These are phyloP conservation scores for Diphyllodes magnificus DNA, from an alignment of 2,113 vertebrate genomes.

Conservation along the genomic window DNA sequence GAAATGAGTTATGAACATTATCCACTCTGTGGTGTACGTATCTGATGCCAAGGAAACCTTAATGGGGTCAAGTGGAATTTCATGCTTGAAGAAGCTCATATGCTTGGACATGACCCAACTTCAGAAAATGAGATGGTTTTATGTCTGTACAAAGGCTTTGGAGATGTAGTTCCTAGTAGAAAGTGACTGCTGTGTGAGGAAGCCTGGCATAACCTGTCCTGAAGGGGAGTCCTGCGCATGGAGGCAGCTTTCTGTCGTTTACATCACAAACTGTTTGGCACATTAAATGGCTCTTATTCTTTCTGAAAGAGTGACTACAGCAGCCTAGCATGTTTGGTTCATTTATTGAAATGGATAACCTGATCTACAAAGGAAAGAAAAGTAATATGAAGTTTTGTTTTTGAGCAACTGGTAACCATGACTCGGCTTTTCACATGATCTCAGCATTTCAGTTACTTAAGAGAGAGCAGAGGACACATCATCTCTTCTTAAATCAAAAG, in stretches of 20 bases:
- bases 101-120: slow-evolving; percentile 67
- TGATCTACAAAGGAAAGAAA: not conserved
- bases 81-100: slow-evolving; percentile 73
- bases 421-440: not conserved
- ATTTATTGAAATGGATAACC: not conserved
- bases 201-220: not conserved
- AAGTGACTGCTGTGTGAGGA: not conserved
- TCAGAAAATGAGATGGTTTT: slow-evolving; percentile 61
- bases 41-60: slow-evolving; percentile 60
- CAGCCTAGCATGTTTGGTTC: not conserved
- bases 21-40: slow-evolving; percentile 52
- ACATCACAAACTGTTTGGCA: not conserved
- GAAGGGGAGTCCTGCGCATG: not conserved
- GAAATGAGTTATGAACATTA: slow-evolving; percentile 74
- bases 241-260: not conserved
- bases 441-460: not conserved
- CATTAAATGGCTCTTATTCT: not conserved
- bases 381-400: accelerated
- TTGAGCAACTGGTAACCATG: not conserved
- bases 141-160: slow-evolving; percentile 48
- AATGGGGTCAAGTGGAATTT: slow-evolving; percentile 77
- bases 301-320: not conserved
- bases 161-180: slow-evolving; percentile 37
- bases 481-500: not conserved
- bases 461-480: not conserved